These are phyloP conservation scores for Arvicola amphibius DNA, from an alignment of 2,797 vertebrate species.

Conservation along the genomic window DNA sequence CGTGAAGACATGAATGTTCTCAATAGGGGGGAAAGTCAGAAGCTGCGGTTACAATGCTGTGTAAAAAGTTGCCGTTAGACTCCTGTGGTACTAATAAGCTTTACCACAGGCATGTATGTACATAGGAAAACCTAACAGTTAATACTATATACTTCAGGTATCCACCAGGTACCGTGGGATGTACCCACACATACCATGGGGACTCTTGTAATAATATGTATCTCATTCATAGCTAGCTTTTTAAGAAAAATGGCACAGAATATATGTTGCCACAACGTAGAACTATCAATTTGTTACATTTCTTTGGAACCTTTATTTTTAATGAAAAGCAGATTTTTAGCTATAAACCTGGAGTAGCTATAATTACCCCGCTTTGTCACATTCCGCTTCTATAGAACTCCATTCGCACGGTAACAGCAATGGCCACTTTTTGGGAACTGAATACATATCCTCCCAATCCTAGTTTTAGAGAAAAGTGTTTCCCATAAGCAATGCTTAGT, in stretches of 20 bases:
- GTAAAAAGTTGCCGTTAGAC: neutral
- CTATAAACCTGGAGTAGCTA: constrained; percentile 53
- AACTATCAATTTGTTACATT: constrained; percentile 38
- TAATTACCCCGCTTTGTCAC: neutral
- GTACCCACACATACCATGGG: neutral
- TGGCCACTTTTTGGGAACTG: neutral
- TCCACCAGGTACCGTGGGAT: neutral
- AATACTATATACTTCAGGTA: neutral
- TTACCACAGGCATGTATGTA: neutral
- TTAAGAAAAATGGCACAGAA: neutral
- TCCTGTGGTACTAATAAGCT: neutral
- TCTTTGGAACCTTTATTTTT: neutral
- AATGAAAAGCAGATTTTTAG: constrained; percentile 21
- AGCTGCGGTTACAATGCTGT: neutral
- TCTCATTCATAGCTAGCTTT: neutral
- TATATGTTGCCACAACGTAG: neutral
- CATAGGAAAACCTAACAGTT: neutral
- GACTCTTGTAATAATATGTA: neutral
- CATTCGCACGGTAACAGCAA: neutral
- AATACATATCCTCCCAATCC: neutral
- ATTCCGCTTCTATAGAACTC: neutral
- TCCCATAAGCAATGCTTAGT: constrained; percentile 11
- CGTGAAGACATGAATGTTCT: neutral
- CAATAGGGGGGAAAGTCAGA: neutral
- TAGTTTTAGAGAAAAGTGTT: constrained; percentile 48